Base-by-base conservation (phyloP, 1,140 invertebrate species). In the Pectinophora gossypiella region DNA sequence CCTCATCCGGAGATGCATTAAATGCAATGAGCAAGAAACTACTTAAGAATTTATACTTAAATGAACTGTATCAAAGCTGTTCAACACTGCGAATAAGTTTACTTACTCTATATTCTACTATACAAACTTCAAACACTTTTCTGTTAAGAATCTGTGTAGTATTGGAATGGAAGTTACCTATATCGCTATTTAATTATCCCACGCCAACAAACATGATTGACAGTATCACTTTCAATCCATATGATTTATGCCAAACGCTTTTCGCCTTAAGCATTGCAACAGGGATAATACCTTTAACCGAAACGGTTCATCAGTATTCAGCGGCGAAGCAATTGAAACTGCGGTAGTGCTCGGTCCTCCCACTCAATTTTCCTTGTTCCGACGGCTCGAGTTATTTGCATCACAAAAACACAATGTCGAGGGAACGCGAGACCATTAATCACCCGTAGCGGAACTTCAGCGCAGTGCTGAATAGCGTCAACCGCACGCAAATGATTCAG, bases 341-440 rank as follows among this genome's bases (percentile, higher is more conserved):
- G 76, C 72, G 81, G 75, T 74, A 67, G 70, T 68, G 69, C 65
- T 72, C 68, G 66, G 70, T 67, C 78, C 75, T 74, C 76, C 78
- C 75, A 72, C 76, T 79, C 78, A 82, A 82, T 83, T 83, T 76
- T 77, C 81, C 78, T 76, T 81, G 78, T 81, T 82, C 75, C 76
- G 72, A 76, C 78, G 74, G 75, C 71, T 82, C 68, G 68, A 82
- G 73, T 81, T 82, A 82, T 85, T 85, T 85, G 78, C 78, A 85
- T 85, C 78, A 85, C 78, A 85, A 85, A 85, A 85, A 82, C 81
- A 81, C 76, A 79, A 77, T 82, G 81, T 85, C 73, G 78, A 70
- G 76, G 69, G 78, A 76, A 66, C 75, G 77, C 76, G 69, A 66
- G 68, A 79, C 73, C 72, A 85, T 85, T 85, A 85, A 85, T 85